Evolutionary conservation across 1,140 invertebrate species (phyloP).

Genomic region (Lepidotrigona ventralis): DNA sequence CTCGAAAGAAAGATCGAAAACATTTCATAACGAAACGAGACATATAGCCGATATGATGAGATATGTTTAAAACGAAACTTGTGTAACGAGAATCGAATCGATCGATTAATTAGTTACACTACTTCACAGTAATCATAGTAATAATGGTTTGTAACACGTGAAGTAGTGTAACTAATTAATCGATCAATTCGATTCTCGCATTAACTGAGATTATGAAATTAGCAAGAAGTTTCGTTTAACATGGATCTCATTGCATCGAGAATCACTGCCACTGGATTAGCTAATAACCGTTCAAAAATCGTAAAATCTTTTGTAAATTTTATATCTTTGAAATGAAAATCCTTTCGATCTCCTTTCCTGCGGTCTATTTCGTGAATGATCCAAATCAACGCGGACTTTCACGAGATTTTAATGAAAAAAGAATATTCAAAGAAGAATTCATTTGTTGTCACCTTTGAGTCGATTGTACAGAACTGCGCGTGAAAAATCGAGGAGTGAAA

Average conservation of each 20-base stretch:
- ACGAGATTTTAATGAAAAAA: not conserved
- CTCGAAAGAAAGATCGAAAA: conserved; percentile 40
- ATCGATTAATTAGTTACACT: too few relatives aligned
- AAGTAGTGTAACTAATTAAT: not conserved
- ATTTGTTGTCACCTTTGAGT: conserved; percentile 25
- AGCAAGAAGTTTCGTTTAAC: not conserved
- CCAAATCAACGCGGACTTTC: not conserved
- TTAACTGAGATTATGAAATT: not conserved
- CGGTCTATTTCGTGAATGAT: conserved; percentile 1
- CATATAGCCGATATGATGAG: not conserved
- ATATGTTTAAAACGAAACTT: not conserved
- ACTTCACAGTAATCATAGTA: too few relatives aligned
- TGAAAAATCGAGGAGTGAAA: not conserved
- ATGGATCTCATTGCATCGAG: conserved; percentile 1
- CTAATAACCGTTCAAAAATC: not conserved
- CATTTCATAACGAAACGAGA: conserved; percentile 15
- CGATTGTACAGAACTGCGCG: conserved; percentile 47
- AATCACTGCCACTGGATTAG: not conserved
- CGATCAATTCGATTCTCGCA: not conserved
- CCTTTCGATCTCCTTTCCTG: conserved; percentile 37
- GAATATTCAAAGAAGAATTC: conserved; percentile 10
- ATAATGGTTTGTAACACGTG: too few relatives aligned
- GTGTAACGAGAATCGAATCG: not conserved
- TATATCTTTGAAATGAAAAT: conserved; percentile 23
- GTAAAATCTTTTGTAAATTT: conserved; percentile 49